Evolutionary conservation across 2,888 invertebrate species (phyloP), one percentile per base, ranked within the genome.

Genomic region (Drosophila mulleri): DNA sequence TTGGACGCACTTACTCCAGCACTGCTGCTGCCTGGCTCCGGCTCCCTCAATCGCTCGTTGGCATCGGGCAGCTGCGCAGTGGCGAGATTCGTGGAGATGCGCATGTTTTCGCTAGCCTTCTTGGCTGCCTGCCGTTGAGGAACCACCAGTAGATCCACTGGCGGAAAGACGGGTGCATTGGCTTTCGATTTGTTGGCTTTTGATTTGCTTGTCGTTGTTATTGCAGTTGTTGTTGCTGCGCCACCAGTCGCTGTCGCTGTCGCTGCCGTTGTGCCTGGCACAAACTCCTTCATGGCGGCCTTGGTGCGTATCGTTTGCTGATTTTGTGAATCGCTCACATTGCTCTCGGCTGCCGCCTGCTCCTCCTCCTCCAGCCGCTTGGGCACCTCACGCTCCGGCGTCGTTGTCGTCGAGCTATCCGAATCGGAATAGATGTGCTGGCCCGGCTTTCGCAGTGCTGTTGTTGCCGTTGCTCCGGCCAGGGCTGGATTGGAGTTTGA

Each of bases 71-170:
- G 65, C 26, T 70, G 26, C 7, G 69, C 52, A 11, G 83, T 66
- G 11, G 78, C 81, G 32, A 93, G 93, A 79, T 94, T 95, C 53
- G 95, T 96, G 23, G 95, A 95, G 70, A 80, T 78, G 16, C 95
- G 96, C 95, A 98, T 96, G 90, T 96, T 97, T 92, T 98, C 97
- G 1, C 97, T 96, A 1, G 98, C 98, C 91, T 97, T 98, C 92
- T 97, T 98, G 32, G 98, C 98, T 35, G 98, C 98, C 93, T 97
- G 97, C 60, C 98, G 94, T 91, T 98, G 98, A 2, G 98, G 98
- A 47, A 98, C 98, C 77, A 98, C 97, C 45, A 93, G 70, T 59
- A 97, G 94, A 93, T 97, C 96, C 9, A 54, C 80, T 2, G 96
- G 95, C n/a, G 96, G 95, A 83, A 95, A 86, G 7, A 39, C 29